A percentile compares a stretch with the other conserved stretches of the same genome.
These are phyloP conservation scores for Rhodeus uyekii DNA, from an alignment of 2,797 vertebrate species.

Conservation along the genomic window DNA sequence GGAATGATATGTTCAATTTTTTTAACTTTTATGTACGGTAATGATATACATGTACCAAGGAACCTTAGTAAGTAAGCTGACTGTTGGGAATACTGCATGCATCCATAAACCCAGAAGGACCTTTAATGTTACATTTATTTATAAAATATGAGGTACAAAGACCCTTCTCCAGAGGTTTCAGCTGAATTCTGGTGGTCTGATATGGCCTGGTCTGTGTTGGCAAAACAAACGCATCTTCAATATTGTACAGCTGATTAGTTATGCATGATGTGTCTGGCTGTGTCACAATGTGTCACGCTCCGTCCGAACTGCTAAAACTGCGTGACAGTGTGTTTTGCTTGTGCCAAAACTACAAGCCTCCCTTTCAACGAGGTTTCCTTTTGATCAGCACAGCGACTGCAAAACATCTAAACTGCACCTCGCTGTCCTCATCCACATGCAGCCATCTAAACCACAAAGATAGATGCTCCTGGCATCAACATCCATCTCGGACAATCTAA, in stretches of 20 bases:
- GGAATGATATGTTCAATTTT: not conserved
- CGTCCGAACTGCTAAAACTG: not conserved
- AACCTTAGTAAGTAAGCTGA: not conserved
- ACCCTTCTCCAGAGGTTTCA: not conserved
- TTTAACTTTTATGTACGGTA: too few relatives aligned
- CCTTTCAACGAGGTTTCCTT: not conserved
- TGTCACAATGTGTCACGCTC: constrained; percentile 26
- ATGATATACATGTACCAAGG: not conserved
- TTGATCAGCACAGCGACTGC: not conserved
- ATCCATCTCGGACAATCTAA: not conserved
- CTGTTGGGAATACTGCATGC: not conserved
- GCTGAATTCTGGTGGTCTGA: not conserved
- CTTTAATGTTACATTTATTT: not conserved
- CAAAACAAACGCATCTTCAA: constrained; percentile 28
- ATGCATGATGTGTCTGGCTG: constrained; percentile 10
- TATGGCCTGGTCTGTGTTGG: not conserved
- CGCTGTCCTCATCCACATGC: constrained; percentile 34
- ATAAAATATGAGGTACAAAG: not conserved
- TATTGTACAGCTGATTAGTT: constrained; percentile 23
- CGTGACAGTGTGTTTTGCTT: not conserved
- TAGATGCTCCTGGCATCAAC: constrained; percentile 7
- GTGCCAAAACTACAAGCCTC: constrained; percentile 1
- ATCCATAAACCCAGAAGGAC: not conserved
- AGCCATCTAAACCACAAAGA: constrained; percentile 10
- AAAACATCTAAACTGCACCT: constrained; percentile 22